Evolutionary conservation across 2,888 invertebrate genomes (phyloP), one percentile per base, ranked within the genome.

Genomic region (Caenorhabditis virilis): DNA sequence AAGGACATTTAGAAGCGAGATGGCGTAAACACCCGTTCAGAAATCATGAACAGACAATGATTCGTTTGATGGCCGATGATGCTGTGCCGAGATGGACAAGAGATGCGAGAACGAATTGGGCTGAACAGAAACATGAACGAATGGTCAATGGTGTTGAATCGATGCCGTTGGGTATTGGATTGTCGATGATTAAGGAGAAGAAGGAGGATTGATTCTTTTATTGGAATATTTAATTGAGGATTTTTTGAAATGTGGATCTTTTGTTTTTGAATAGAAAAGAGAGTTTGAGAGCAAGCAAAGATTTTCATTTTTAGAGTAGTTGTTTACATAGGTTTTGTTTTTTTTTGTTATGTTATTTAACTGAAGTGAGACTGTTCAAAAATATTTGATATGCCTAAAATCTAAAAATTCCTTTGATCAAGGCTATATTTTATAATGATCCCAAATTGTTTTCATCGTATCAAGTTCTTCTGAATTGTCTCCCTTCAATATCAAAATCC

Each of bases 21-120:
- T 82, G 78, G 79, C 58, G 72, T 27, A 82, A 80, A 41, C 79
- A 80, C 49, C 82, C 82, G 7, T 83, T 77, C 72, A 68, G 82
- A 46, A 82, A 82, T 64, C 78, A 79, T 42, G 76, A 79, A 55
- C 54, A 79, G 78, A 69, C 68, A 35, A 79, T 77, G 76, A 71
- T 78, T 16, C 75, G 80, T 2, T 54, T 82, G 38, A 56, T 82
- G 49, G 80, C 81, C 16, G 82, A 82, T 49, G 74, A 69, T 25
- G 62, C 74, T 16, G 76, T 82, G 11, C 69, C 74, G 7, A 63
- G 82, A 26, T 82, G 82, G 82, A 82, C 81, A 7, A 75, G 81
- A 42, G 69, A 66, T 53, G 69, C 69, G 15, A 65, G 72, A 41
- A 43, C 63, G 13, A 48, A 43, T 18, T 72, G 72, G 72, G 63